These are phyloP conservation scores for Steinernema hermaphroditum DNA, from an alignment of 2,888 invertebrate genomes.

Conservation along the genomic window DNA sequence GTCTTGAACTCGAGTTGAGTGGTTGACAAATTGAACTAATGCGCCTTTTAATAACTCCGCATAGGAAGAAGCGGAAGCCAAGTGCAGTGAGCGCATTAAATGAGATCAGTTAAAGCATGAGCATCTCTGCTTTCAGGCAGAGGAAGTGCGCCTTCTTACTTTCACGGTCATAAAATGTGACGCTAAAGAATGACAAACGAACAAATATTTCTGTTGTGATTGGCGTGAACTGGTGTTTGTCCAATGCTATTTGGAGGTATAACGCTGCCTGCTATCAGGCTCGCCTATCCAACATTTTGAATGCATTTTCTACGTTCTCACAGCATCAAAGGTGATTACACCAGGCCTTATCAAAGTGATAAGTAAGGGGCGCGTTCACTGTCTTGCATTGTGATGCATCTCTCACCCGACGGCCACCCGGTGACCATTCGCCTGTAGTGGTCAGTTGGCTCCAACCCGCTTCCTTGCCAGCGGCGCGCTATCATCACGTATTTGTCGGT, in stretches of 20 bases:
- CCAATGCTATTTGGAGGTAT: constrained; percentile 18
- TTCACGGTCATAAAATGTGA: constrained; percentile 13
- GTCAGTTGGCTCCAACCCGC: constrained; percentile 11
- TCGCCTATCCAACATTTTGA: constrained; percentile 30
- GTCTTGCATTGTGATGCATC: constrained; percentile 27
- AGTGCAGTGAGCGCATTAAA: constrained; percentile 26
- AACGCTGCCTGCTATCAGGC: background rate
- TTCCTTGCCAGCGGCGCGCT: background rate
- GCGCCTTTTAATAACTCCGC: background rate
- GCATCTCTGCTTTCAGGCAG: background rate
- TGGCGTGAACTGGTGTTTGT: constrained; percentile 4
- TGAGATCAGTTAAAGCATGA: constrained; percentile 15
- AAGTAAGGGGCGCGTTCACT: constrained; percentile 25
- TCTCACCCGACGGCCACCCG: constrained; percentile 8
- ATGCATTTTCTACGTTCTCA: constrained; percentile 28
- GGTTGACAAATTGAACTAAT: background rate
- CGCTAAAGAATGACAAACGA: constrained; percentile 5
- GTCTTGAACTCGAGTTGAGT: background rate
- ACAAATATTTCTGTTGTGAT: constrained; percentile 27
- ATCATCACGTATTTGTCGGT: background rate
- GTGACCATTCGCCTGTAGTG: constrained; percentile 21
- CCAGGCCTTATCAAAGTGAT: constrained; percentile 11
- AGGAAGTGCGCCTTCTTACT: constrained; percentile 5
- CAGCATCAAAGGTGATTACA: constrained; percentile 15
- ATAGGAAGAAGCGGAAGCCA: background rate